These are phyloP conservation scores for Tromatobia lineatoria DNA, from an alignment of 2,888 invertebrate species.

Conservation along the genomic window DNA sequence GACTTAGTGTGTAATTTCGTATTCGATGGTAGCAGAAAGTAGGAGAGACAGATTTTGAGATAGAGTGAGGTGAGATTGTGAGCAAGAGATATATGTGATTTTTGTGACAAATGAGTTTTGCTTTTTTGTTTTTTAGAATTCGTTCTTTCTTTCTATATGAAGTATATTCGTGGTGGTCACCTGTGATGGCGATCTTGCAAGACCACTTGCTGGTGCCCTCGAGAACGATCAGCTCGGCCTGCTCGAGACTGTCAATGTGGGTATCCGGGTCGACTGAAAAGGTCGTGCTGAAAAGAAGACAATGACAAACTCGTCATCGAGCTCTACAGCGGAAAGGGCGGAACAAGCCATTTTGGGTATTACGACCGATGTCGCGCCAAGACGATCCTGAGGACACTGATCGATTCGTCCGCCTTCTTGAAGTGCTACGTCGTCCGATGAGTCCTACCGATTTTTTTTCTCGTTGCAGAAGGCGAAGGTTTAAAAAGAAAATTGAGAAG, in stretches of 20 bases:
- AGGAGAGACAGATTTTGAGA: constrained; percentile 50
- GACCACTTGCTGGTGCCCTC: constrained; percentile 99
- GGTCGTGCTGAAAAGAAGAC: constrained; percentile 93
- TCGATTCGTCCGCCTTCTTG: neutral
- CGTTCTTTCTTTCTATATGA: constrained; percentile 30
- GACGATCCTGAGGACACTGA: constrained; percentile 30
- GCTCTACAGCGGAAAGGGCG: constrained; percentile 67
- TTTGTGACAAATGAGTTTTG: constrained; percentile 51
- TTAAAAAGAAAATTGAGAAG: constrained; percentile 6
- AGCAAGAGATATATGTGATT: constrained; percentile 63
- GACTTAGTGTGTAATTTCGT: constrained; percentile 14
- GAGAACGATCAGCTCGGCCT: constrained; percentile 98
- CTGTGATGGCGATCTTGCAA: constrained; percentile 99
- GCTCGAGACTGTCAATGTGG: constrained; percentile 99
- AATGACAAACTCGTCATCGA: constrained; percentile 81
- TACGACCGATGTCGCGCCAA: constrained; percentile 17
- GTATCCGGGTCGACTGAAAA: constrained; percentile 99
- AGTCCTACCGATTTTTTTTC: constrained; percentile 7
- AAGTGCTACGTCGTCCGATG: constrained; percentile 6
- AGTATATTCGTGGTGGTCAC: constrained; percentile 87
- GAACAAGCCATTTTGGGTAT: constrained; percentile 31
- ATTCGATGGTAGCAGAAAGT: constrained; percentile 41
- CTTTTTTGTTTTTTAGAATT: constrained; percentile 7
- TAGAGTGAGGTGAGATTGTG: constrained; percentile 66
- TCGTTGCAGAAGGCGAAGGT: neutral